Percentiles rank a stretch among this genome's conserved stretches.
These are phyloP conservation scores for Mastomys natalensis DNA, from an alignment of 2,113 vertebrate genomes.

Conservation along the genomic window DNA sequence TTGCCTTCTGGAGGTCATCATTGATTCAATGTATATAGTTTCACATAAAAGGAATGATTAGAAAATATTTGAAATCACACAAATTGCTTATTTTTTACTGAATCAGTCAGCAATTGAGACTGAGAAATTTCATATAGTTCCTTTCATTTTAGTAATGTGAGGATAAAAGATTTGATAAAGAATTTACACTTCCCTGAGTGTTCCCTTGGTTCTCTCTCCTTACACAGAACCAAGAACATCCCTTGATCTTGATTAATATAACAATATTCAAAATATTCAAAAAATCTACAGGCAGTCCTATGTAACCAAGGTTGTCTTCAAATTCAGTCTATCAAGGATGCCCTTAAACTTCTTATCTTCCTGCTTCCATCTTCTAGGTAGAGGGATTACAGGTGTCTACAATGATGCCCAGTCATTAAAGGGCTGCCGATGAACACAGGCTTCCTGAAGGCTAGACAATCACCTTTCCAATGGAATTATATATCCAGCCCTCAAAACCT, in stretches of 20 bases:
- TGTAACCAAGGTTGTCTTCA: background rate
- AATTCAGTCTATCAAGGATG: background rate
- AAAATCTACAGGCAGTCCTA: background rate
- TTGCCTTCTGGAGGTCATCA: background rate
- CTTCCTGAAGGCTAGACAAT: background rate
- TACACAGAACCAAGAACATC: background rate
- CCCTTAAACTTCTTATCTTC: background rate
- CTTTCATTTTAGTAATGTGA: background rate
- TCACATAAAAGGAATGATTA: background rate
- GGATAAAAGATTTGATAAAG: background rate
- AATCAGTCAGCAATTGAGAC: background rate
- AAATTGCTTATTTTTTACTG: background rate
- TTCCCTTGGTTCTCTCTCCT: background rate
- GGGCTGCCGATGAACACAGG: no score
- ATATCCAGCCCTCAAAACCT: no score
- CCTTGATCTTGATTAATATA: background rate
- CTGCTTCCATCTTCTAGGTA: no score
- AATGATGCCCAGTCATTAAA: no score
- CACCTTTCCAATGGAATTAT: no score
- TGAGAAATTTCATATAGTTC: background rate
- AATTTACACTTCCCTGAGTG: fast-evolving
- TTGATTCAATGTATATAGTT: background rate
- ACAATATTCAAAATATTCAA: background rate
- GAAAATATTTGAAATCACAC: background rate
- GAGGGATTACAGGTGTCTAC: background rate